Base-by-base conservation (phyloP, 2,888 invertebrate genomes). In the Temnothorax unifasciatus region DNA sequence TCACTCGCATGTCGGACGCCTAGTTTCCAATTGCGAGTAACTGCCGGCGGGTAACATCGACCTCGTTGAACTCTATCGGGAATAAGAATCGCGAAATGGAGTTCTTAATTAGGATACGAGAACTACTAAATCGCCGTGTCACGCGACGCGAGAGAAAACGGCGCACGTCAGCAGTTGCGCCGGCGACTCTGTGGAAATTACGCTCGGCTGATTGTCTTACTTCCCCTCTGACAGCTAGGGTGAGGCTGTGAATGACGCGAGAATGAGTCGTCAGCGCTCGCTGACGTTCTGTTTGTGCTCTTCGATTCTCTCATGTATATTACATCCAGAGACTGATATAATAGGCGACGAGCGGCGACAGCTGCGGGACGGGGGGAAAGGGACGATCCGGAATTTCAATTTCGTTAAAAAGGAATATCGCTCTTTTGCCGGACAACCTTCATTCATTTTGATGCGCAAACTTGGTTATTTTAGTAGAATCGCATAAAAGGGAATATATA, bases 21-120 rank as follows among this genome's bases (percentile, higher is more conserved):
- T 44, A 18, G 34, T 81, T 81, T 81, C 25, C 59, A 74, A 81
- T 81, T 81, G 57, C 44, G 57, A 79, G 44, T 18, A 71, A 79
- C 57, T 59, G 69, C 73, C 41, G 47, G 47, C 54, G 8, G 59
- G 25, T 47, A 75, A 57, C 54, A 21, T 81, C 75, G 75, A 74
- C 59, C 79, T 52, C 81, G 52, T 81, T 61, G 81, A 18, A n/a
- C n/a, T 63, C 41, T 81, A 64, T 82, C 75, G 63, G 52, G 64
- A 82, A 82, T 82, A 82, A 79, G 64, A 82, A 82, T 81, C 64
- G 41, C 59, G 63, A 52, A 63, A 77, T 75, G 82, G 47, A 73
- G 79, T 81, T 81, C 79, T 81, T 81, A 81, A 81, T 81, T 81
- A 81, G 79, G 73, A 81, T 81, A 79, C 79, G 79, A 69, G 73